These are phyloP conservation scores for Chloroceryle inda DNA, from an alignment of 2,797 vertebrate species.

Conservation along the genomic window DNA sequence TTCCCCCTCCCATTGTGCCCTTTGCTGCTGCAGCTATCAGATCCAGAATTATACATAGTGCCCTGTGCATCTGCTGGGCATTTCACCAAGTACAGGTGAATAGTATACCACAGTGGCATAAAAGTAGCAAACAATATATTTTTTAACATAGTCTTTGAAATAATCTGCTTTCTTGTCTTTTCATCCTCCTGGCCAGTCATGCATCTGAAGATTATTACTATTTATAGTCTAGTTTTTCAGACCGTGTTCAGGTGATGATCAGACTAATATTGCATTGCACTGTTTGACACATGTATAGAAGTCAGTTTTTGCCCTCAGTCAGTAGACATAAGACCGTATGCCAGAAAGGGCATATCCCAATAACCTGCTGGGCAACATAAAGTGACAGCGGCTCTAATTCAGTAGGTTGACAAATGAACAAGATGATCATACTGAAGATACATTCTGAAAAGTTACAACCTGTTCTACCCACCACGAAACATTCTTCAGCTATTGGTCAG, in stretches of 20 bases:
- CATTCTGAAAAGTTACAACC: not conserved
- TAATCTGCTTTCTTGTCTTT: not conserved
- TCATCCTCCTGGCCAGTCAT: not conserved
- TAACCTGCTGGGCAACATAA: not conserved
- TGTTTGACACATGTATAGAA: not conserved
- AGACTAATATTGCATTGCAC: not conserved
- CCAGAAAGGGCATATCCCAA: not conserved
- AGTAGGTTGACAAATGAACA: not conserved
- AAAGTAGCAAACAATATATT: not conserved
- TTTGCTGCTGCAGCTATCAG: not conserved
- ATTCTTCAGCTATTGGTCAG: not conserved
- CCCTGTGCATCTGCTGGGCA: not conserved
- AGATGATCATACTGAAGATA: not conserved
- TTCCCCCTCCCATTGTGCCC: not conserved
- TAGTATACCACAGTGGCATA: rapidly evolving
- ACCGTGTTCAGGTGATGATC: not conserved
- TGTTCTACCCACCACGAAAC: not conserved
- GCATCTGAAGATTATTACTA: not conserved
- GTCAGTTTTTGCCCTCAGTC: not conserved
- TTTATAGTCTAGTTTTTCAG: not conserved
- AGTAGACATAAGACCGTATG: not conserved
- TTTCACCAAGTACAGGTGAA: not conserved
- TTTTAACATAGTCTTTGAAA: not conserved
- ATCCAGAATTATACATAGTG: not conserved
- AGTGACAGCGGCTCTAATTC: not conserved